Evolutionary conservation across 2,888 invertebrate species (phyloP).

Genomic region (Isoperla grammatica): DNA sequence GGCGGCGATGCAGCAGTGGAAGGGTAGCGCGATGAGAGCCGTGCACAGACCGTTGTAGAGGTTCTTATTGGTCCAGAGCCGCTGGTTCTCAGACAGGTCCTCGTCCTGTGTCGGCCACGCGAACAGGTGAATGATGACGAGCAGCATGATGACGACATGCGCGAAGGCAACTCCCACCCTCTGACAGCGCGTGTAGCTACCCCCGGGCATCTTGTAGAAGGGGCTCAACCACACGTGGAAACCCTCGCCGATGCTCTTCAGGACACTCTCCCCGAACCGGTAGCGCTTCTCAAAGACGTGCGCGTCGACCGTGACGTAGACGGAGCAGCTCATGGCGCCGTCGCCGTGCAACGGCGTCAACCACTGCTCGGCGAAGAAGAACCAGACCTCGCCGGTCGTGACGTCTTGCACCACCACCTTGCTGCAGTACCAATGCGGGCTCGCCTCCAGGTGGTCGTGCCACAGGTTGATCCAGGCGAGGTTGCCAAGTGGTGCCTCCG

Average conservation of each 20-base stretch:
- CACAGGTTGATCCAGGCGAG: background rate
- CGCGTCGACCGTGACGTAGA: background rate
- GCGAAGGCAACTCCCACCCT: background rate
- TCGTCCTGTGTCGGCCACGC: conserved; percentile 1
- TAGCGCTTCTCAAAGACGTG: background rate
- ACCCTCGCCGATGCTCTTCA: background rate
- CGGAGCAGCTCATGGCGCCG: background rate
- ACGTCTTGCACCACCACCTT: conserved; percentile 7
- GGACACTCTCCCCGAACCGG: background rate
- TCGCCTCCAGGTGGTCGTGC: conserved; percentile 10
- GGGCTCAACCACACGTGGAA: conserved; percentile 6
- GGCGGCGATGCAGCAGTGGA: background rate
- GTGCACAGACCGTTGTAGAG: background rate
- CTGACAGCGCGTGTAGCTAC: conserved; percentile 10
- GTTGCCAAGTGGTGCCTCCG: background rate
- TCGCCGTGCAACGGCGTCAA: conserved; percentile 1
- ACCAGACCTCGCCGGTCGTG: background rate
- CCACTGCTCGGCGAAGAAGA: conserved; percentile 16
- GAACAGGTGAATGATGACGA: background rate
- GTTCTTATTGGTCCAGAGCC: background rate
- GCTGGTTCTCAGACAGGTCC: background rate
- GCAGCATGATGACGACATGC: background rate
- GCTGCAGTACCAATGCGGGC: conserved; percentile 9
- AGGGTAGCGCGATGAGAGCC: conserved; percentile 1
- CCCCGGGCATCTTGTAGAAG: background rate